phyloP scores from a whole-genome alignment of 2,113 vertebrate species.

The Verasper variegatus region DNA sequence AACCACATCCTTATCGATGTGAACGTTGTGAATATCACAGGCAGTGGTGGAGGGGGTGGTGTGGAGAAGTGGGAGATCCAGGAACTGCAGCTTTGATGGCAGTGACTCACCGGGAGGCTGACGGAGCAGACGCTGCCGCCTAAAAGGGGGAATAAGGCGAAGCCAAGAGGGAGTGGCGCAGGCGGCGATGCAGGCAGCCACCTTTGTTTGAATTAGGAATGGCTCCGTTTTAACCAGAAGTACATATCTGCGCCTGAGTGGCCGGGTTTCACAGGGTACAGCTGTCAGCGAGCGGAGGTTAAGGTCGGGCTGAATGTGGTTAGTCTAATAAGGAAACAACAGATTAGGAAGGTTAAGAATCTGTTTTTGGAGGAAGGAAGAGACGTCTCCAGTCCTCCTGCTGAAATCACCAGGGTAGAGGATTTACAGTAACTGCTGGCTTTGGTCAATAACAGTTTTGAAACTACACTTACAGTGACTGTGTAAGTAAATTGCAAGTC shows the following conservation, averaged over 20 bases:
- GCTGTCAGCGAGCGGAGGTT: conserved; percentile 16
- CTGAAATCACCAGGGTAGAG: neutral
- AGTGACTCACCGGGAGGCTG: conserved; percentile 59
- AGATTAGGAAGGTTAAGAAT: conserved; percentile 23
- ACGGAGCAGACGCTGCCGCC: conserved; percentile 40
- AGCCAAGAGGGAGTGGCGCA: conserved; percentile 68
- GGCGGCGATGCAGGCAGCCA: conserved; percentile 51
- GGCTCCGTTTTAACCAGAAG: conserved; percentile 59
- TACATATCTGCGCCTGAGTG: conserved; percentile 49
- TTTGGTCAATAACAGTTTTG: conserved; percentile 21
- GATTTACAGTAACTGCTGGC: conserved; percentile 24
- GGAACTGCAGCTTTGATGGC: conserved; percentile 37
- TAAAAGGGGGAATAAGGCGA: conserved; percentile 45
- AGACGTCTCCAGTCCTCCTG: conserved; percentile 3
- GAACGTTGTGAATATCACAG: conserved; percentile 18
- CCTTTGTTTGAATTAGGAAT: conserved; percentile 76
- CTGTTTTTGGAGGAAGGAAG: neutral
- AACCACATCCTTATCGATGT: conserved; percentile 22
- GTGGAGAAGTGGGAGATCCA: conserved; percentile 7
- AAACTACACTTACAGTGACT: conserved; percentile 1
- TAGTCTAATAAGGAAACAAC: conserved; percentile 21
- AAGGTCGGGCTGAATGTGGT: conserved; percentile 10
- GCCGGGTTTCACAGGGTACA: conserved; percentile 36
- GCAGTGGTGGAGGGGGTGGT: neutral
- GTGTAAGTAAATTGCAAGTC: conserved; percentile 36